These are phyloP conservation scores for Glareola pratincola DNA, from an alignment of 2,113 vertebrate genomes.

Conservation along the genomic window DNA sequence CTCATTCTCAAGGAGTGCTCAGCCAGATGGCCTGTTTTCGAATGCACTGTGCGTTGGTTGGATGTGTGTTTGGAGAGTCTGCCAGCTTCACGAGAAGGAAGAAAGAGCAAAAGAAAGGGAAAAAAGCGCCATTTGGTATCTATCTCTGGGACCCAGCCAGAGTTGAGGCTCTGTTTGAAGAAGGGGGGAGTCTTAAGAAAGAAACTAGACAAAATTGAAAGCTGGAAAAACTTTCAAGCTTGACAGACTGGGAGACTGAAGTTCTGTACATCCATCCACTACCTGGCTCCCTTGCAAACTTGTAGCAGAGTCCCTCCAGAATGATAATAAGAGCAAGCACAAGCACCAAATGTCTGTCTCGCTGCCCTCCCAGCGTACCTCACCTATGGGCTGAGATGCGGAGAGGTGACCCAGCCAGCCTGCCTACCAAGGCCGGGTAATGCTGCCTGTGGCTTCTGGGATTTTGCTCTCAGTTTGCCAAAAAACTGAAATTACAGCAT, in stretches of 20 bases:
- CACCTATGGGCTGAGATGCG: neutral
- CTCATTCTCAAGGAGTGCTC: slow-evolving; percentile 70
- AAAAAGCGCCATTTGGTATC: slow-evolving; percentile 72
- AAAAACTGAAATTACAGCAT: neutral
- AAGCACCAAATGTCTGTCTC: neutral
- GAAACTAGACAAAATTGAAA: slow-evolving; percentile 62
- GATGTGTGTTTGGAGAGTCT: slow-evolving; percentile 73
- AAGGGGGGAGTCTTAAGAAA: slow-evolving; percentile 59
- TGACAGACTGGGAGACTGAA: slow-evolving; percentile 62
- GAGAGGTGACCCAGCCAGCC: neutral
- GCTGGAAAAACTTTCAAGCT: slow-evolving; percentile 61
- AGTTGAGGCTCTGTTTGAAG: slow-evolving; percentile 61
- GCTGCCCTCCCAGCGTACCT: neutral
- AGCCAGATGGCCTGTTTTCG: slow-evolving; percentile 73
- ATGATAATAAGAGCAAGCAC: neutral
- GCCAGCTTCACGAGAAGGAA: slow-evolving; percentile 72
- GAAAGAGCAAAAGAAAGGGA: slow-evolving; percentile 74
- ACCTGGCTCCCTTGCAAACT: slow-evolving; percentile 29
- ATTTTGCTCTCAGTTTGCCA: neutral
- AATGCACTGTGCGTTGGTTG: slow-evolving; percentile 75
- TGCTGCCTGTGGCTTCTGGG: neutral
- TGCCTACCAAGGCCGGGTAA: neutral
- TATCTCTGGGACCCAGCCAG: slow-evolving; percentile 70
- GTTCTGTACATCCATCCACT: slow-evolving; percentile 18
- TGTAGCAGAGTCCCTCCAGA: neutral